These are phyloP conservation scores for Tetranychus piercei DNA, from an alignment of 2,888 invertebrate species.

Conservation along the genomic window DNA sequence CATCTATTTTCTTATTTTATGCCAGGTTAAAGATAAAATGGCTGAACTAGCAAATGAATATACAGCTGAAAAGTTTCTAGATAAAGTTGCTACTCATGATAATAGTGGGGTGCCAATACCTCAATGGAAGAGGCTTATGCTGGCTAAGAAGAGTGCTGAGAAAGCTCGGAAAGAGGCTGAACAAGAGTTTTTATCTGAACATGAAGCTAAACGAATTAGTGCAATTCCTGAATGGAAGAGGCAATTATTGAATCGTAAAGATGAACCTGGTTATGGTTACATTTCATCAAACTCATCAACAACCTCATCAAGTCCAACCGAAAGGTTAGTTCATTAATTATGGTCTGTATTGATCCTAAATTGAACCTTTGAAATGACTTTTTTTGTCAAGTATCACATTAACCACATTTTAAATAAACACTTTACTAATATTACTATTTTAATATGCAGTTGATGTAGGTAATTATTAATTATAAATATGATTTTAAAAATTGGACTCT, in stretches of 20 bases:
- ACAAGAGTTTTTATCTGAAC: slow-evolving; percentile 41
- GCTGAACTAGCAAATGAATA: slow-evolving; percentile 66
- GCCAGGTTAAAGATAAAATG: slow-evolving; percentile 58
- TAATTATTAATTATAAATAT: not conserved
- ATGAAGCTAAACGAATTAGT: slow-evolving; percentile 39
- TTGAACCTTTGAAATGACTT: not conserved
- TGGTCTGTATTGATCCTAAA: not conserved
- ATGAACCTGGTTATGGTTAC: not conserved
- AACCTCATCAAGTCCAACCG: not conserved
- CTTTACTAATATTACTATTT: not conserved
- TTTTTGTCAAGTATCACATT: too few relatives aligned
- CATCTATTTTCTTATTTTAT: not conserved
- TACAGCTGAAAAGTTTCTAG: slow-evolving; percentile 65
- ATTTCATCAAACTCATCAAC: slow-evolving; percentile 2
- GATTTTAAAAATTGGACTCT: not conserved
- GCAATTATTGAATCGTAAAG: slow-evolving; percentile 40
- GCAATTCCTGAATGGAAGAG: slow-evolving; percentile 86
- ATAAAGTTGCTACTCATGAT: slow-evolving; percentile 75
- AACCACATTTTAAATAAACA: too few relatives aligned
- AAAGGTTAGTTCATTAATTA: not conserved
- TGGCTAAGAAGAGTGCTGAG: slow-evolving; percentile 82
- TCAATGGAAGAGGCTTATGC: slow-evolving; percentile 84
- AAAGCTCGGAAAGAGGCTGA: slow-evolving; percentile 75
- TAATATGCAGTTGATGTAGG: not conserved
- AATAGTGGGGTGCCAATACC: slow-evolving; percentile 72